Evolutionary conservation across 2,797 vertebrate species (phyloP).

Genomic region (Todus mexicanus): DNA sequence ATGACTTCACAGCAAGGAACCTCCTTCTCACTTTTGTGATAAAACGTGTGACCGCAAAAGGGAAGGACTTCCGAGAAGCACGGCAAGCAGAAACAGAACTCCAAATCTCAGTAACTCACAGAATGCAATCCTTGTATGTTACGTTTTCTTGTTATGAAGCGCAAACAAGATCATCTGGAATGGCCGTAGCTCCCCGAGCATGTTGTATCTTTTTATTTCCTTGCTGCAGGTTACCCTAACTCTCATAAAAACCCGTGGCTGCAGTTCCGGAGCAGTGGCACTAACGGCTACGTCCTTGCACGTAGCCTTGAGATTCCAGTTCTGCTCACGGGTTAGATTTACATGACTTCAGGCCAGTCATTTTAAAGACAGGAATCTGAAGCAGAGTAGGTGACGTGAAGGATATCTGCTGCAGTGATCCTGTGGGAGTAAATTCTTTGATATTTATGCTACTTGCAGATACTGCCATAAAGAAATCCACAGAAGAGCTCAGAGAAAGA

Average conservation of each 20-base stretch:
- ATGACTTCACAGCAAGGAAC: not conserved
- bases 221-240: not conserved
- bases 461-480: not conserved
- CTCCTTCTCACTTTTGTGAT: not conserved
- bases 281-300: not conserved
- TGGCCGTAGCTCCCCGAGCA: not conserved
- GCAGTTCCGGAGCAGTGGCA: not conserved
- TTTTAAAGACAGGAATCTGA: not conserved
- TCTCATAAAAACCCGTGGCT: not conserved
- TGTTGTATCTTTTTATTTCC: not conserved
- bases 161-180: not conserved
- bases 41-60: not conserved
- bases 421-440: not conserved
- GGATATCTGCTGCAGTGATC: not conserved
- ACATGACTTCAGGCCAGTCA: not conserved
- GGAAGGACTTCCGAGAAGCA: not conserved
- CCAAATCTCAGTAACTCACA: not conserved
- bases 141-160: not conserved
- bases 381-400: not conserved
- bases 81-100: not conserved
- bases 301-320: not conserved
- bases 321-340: not conserved
- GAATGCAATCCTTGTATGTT: not conserved
- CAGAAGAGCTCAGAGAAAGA: not conserved
- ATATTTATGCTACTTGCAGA: not conserved